Conservation (phyloP, 2,888 invertebrate species). For the Sepioteuthis lessoniana region DNA sequence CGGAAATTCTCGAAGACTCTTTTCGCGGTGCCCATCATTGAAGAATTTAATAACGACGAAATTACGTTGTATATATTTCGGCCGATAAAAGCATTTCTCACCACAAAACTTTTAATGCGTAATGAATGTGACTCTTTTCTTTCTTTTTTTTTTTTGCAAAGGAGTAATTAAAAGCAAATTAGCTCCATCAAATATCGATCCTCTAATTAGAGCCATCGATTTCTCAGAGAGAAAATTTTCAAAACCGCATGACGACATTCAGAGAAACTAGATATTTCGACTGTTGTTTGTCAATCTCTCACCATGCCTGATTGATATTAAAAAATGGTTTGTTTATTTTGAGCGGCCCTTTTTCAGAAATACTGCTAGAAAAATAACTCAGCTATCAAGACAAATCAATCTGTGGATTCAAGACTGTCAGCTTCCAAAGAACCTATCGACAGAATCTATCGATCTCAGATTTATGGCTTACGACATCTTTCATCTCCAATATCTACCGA, state of each 20-base stretch:
- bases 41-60: too few species aligned
- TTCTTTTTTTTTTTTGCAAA: neutral
- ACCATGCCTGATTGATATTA: too few species aligned
- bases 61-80: too few species aligned
- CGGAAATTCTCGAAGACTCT: too few species aligned
- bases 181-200: neutral
- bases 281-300: too few species aligned
- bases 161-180: neutral
- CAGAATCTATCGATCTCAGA: neutral
- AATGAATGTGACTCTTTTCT: too few species aligned
- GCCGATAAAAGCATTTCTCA: too few species aligned
- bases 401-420: neutral
- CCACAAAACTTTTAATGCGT: too few species aligned
- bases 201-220: neutral
- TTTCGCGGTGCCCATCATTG: too few species aligned
- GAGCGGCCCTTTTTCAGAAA: neutral
- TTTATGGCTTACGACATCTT: neutral
- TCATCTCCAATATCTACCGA: neutral
- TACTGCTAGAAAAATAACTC: neutral
- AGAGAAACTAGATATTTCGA: too few species aligned
- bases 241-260: too few species aligned
- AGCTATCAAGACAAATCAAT: neutral
- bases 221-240: neutral
- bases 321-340: neutral
- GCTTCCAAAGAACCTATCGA: neutral